Base-by-base conservation (phyloP, 2,113 vertebrate species). In the Tragelaphus scriptus region DNA sequence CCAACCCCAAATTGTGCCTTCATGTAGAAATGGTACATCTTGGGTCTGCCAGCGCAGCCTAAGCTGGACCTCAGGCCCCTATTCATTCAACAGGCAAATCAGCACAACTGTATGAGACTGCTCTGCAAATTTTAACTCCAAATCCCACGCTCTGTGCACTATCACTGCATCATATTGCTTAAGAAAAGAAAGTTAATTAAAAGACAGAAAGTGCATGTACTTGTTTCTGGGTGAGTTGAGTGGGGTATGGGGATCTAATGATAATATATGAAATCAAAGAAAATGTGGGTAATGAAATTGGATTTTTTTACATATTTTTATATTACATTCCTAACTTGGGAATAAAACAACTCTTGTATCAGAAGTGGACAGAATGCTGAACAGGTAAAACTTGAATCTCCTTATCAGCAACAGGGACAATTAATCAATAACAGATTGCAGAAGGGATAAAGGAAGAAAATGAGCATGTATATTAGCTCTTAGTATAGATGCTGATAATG, bases 251-350 rank as follows among this genome's bases (percentile, higher is more conserved):
- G 21, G 56, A 65, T 2, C 11, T 58, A 85, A 81, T 23, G 28
- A 71, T 68, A 94, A 82, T 53, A 40, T 5, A 59, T 81, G 71
- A 85, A 96, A 92, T 16, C 55, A 49, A 71, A 84, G 90, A 88
- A 85, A 95, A 92, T 49, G 36, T 25, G 3, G 40, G 75, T 30
- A 12, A 17, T 59, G 25, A 95, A 89, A 87, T 56, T 87, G 51
- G 13, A 81, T 56, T 51, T 87, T 87, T 90, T 90, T 84, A 97
- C 58, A 65, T 59, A 93, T 14, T 71, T 87, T 94, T 53, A 26
- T 77, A 49, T 47, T 96, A 53, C 40, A 71, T 63, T 91, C 16
- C 49, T 75, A 90, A 95, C 21, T 87, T 59, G 23, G 44, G 44
- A 92, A 81, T 59, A 77, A 65, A 71, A 56, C 12, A 94, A 65